Base-by-base conservation (phyloP, 2,797 vertebrate genomes). In the Argyrosomus regius region DNA sequence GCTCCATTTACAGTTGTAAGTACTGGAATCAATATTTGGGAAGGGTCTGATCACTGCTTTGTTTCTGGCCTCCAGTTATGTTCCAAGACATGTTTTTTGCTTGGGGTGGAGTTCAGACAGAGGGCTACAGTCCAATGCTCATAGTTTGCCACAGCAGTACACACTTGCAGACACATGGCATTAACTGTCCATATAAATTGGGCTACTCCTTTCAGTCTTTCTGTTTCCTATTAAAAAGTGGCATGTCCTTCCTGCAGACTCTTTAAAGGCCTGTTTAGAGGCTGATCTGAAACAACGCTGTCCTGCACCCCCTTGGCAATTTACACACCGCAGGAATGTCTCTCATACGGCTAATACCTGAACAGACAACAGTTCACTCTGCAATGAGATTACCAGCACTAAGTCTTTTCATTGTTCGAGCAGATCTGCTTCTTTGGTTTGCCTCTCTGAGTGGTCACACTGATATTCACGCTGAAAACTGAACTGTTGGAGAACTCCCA, bases 251-350 rank as follows among this genome's bases (percentile, higher is more conserved):
- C 83, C 83, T 68, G 68, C 28, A 49, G 5, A 46, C 31, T 63
- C 46, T 72, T 64, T 72, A 71, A 83, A 85, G 52, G 60, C 39
- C 64, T 72, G 43, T 82, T 83, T 75, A 69, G 62, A 79, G 54
- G 62, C 72, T 67, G 14, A 72, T 71, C 62, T 72, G 54, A 54
- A 69, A 80, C 61, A 75, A 70, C 35, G 58, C 63, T 57, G 52
- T 49, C 43, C 43, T 12, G 39, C 31, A 28, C 20, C 41, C 49
- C 57, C 11, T 41, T 18, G 8, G 50, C 58, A 62, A 43, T 68
- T 53, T 52, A 22, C 50, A 58, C 28, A 73, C 77, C 82, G 60
- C 79, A 89, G 64, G 72, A 89, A 80, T 82, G 72, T 77, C n/a
- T 68, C 48, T 62, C 56, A 66, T 20, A 59, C 48, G 17, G 26